Evolutionary conservation across 2,797 vertebrate genomes (phyloP), one percentile per base, ranked within the genome.

Genomic region (Sebastes steindachneri): DNA sequence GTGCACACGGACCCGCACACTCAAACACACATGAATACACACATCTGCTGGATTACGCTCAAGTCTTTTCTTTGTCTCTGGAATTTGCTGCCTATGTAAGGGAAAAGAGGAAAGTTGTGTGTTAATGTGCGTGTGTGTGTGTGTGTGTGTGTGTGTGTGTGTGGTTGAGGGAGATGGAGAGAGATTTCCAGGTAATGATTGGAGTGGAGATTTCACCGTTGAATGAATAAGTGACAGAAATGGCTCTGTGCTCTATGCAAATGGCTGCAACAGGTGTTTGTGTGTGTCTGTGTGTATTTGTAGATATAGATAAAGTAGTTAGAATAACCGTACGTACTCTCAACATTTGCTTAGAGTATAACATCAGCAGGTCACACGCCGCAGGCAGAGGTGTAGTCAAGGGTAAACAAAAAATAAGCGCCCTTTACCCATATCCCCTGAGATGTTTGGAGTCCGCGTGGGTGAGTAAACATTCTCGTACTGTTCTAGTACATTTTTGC

Each of bases 131-230:
- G 35, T 14, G 41, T 31, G 23, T 68, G 69, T 70, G 48, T 67
- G 25, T 58, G 25, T 66, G 68, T 55, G n/a, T n/a, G n/a, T n/a
- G 48, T 68, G 25, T 58, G 14, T 67, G 66, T 66, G 48, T 68
- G 75, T 66, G 73, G 9, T 54, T 21, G 19, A 62, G 28, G 23
- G 41, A 45, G 71, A 26, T 53, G 2, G 9, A 55, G 53, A 60
- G 29, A 28, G 66, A 81, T 82, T 83, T 92, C 25, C 74, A 89
- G 78, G 86, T 86, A 89, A 83, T 86, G 68, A 84, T 58, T 74
- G 78, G 84, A n/a, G 76, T 15, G 54, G 87, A 83, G 75, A 84
- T 87, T 91, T 90, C 66, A 86, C 15, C 9, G 72, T 66, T 86
- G 67, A 84, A 83, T 79, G 69, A 87, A 62, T 37, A 51, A 45